Conservation (phyloP, 2,113 vertebrate genomes). For the Tinamus guttatus region DNA sequence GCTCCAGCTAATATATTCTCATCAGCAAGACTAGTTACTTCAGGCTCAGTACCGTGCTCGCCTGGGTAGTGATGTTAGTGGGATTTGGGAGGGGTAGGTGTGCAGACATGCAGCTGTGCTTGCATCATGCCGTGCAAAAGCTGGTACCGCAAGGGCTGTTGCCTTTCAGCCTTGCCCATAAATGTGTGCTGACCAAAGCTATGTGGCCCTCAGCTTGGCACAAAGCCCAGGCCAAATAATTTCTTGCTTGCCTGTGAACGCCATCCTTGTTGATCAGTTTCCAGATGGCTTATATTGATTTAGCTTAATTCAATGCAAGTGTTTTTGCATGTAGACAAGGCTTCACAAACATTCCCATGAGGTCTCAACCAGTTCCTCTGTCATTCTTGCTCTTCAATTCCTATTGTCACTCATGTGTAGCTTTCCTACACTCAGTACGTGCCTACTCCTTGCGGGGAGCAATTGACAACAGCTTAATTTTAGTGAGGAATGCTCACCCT, state of each 20-base stretch:
- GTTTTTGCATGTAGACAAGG: constrained; percentile 46
- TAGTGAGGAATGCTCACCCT: constrained; percentile 51
- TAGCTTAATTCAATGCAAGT: constrained; percentile 54
- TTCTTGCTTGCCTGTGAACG: constrained; percentile 7
- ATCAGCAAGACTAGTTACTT: neutral
- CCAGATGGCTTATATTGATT: constrained; percentile 57
- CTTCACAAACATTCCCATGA: constrained; percentile 12
- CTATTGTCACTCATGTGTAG: constrained; percentile 55
- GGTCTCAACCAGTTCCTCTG: constrained; percentile 43
- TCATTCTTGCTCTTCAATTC: constrained; percentile 47
- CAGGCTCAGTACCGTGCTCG: neutral
- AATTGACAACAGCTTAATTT: constrained; percentile 56
- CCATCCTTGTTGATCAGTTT: constrained; percentile 6
- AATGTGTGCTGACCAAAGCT: neutral
- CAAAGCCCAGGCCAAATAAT: neutral
- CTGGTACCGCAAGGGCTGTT: neutral
- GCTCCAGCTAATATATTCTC: neutral
- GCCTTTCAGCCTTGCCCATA: neutral
- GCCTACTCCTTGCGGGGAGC: neutral
- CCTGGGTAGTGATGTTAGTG: neutral
- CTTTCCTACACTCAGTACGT: constrained; percentile 34
- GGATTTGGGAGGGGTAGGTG: neutral
- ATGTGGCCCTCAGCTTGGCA: neutral
- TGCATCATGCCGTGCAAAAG: neutral
- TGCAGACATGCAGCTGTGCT: neutral